Base-by-base conservation (phyloP, 2,797 vertebrate species). In the Neoniphon sammara region DNA sequence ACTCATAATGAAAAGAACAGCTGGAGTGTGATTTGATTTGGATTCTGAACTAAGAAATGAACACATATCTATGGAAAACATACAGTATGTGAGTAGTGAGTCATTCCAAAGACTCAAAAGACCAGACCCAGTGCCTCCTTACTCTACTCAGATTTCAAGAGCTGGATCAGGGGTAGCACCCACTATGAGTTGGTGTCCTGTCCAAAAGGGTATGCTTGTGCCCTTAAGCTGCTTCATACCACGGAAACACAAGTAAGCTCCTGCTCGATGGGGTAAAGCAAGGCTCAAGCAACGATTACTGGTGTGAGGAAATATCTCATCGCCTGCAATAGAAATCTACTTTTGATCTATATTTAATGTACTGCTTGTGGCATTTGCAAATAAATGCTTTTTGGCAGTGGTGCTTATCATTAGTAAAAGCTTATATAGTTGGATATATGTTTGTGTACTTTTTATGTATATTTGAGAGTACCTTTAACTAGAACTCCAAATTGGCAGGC, bases 1-100 rank as follows among this genome's bases (percentile, higher is more conserved):
- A 94, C 89, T 93, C 81, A 94, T 84, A 90, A 85, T 88, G 88
- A 91, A 93, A 93, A 81, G 89, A 94, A 93, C 92, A 94, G 92
- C 93, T 92, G 92, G 92, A 92, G 91, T 70, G 81, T 75, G 80
- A 82, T 85, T 86, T 76, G 76, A 70, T 81, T 82, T 57, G 69
- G 86, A 82, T 81, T 84, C 77, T 85, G 21, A 83, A 83, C 73
- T 85, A 69, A 5, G 78, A 78, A 59, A 75, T 68, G 73, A 57
- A 81, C 87, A 92, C 67, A 93, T 86, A 92, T 91, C 91, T 90
- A 91, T 88, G 85, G 76, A 89, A 91, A 90, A 84, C 91, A 62
- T 90, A 87, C 87, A 91, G 85, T 89, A 92, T 94, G 93, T 92
- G 92, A 95, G 93, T 83, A 81, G 84, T 61, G 71, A 70, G 42